A percentile compares a stretch with the other conserved stretches of the same genome.
Evolutionary conservation across 2,888 invertebrate genomes (phyloP).

Genomic region (Lasioglossum pauxillum): DNA sequence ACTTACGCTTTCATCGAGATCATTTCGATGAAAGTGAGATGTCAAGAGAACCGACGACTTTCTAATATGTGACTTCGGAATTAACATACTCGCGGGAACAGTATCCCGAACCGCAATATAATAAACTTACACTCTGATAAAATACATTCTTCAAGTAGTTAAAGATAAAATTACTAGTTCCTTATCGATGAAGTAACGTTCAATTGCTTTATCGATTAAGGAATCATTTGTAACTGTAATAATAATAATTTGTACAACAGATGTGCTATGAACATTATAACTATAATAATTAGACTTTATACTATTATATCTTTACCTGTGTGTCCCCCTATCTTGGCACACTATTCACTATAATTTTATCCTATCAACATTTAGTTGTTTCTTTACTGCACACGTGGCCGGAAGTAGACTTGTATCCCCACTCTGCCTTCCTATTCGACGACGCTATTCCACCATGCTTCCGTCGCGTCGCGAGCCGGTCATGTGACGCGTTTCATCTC

Average conservation of each 20-base stretch:
- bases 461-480: too few relatives aligned
- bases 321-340: too few relatives aligned
- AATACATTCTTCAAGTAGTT: neutral
- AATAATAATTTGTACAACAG: neutral
- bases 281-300: neutral
- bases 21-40: slow-evolving; percentile 7
- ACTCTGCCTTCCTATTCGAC: too few relatives aligned
- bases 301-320: too few relatives aligned
- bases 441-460: too few relatives aligned
- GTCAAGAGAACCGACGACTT: neutral
- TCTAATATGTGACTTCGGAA: neutral
- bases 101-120: neutral
- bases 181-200: neutral
- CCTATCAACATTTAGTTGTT: too few relatives aligned
- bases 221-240: neutral
- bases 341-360: too few relatives aligned
- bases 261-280: neutral
- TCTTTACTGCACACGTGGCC: too few relatives aligned
- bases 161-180: neutral
- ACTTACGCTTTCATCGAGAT: slow-evolving; percentile 18
- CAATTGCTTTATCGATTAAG: neutral
- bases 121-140: neutral
- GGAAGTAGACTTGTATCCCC: too few relatives aligned
- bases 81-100: slow-evolving; percentile 3
- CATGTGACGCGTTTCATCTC: too few relatives aligned